Conservation (phyloP, 2,797 vertebrate species). For the Octomys mimax region DNA sequence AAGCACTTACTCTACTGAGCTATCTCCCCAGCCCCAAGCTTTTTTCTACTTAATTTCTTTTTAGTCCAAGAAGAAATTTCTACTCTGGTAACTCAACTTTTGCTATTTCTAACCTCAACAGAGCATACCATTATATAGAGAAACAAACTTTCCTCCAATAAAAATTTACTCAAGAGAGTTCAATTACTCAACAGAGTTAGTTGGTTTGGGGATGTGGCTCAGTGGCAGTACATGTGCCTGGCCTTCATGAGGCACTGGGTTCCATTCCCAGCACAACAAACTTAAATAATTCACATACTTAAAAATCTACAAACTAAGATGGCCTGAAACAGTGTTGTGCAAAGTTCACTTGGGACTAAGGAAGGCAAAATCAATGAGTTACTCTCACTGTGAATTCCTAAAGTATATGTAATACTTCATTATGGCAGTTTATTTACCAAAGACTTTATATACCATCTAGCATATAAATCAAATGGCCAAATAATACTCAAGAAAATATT, state of each 20-base stretch:
- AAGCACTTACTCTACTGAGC: too few species aligned
- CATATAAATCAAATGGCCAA: constrained; percentile 61
- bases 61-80: constrained; percentile 43
- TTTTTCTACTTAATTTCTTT: constrained; percentile 49
- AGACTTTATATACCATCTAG: constrained; percentile 58
- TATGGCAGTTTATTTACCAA: constrained; percentile 60
- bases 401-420: constrained; percentile 50
- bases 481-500: constrained; percentile 67
- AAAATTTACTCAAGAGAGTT: constrained; percentile 52
- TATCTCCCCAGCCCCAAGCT: background rate
- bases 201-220: background rate
- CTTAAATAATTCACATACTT: constrained; percentile 30
- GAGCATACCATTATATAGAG: constrained; percentile 56
- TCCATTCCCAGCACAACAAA: background rate
- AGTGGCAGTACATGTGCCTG: background rate
- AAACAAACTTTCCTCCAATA: constrained; percentile 57
- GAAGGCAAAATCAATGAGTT: constrained; percentile 53
- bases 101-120: constrained; percentile 43
- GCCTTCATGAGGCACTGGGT: background rate
- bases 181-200: too few species aligned
- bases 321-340: constrained; percentile 16
- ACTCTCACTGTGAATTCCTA: constrained; percentile 54
- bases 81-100: constrained; percentile 48
- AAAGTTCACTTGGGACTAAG: constrained; percentile 48
- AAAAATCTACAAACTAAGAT: constrained; percentile 53